These are phyloP conservation scores for Strigops habroptila DNA, from an alignment of 2,113 vertebrate genomes.

Conservation along the genomic window DNA sequence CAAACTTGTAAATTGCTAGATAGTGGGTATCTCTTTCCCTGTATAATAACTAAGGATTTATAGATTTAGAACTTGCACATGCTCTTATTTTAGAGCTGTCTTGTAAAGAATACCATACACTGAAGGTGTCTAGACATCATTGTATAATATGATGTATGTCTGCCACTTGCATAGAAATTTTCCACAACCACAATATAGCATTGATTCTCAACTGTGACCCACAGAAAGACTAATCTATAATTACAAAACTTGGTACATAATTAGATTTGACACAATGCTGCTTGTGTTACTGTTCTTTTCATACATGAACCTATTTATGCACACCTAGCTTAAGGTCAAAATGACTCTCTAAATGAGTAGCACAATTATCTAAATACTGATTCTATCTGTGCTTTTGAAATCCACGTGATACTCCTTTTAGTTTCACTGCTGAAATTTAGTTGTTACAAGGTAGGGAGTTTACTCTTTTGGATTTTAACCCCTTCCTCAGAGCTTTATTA, in stretches of 20 bases:
- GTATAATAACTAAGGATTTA: not conserved
- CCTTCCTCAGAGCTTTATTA: not conserved
- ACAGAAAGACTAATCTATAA: not conserved
- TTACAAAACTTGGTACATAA: not conserved
- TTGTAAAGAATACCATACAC: not conserved
- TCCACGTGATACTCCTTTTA: not conserved
- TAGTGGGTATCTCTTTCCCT: not conserved
- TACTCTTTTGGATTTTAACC: accelerated
- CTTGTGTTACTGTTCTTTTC: not conserved
- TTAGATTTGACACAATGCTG: not conserved
- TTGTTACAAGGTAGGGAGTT: not conserved
- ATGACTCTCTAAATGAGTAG: not conserved
- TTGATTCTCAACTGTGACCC: not conserved
- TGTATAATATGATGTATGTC: not conserved
- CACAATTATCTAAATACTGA: not conserved
- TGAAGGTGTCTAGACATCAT: not conserved
- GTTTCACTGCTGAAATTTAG: not conserved
- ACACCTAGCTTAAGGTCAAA: not conserved
- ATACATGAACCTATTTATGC: not conserved
- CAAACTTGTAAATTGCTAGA: not conserved
- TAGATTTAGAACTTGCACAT: not conserved
- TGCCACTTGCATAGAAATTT: not conserved
- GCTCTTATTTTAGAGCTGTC: not conserved
- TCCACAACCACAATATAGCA: not conserved
- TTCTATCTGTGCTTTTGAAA: not conserved